Percentiles rank a stretch among this genome's conserved stretches.
phyloP scores from a whole-genome alignment of 1,140 invertebrate genomes.

The Caenorhabditis inopinata region DNA sequence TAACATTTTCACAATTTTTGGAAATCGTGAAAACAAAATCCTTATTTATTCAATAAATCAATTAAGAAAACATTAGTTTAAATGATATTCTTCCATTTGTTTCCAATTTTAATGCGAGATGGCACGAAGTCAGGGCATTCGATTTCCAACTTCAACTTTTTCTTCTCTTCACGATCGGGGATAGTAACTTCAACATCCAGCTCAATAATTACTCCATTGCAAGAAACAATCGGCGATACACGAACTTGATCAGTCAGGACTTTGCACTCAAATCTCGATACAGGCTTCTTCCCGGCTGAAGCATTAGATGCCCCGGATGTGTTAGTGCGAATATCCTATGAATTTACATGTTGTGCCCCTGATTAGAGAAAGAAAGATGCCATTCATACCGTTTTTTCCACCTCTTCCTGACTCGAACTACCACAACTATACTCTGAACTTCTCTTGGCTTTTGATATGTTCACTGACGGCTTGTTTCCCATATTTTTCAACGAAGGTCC shows the following conservation, averaged over 20 bases:
- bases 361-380: neutral
- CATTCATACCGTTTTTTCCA: neutral
- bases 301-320: neutral
- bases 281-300: neutral
- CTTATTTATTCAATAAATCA: too few species aligned
- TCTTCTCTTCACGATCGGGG: neutral
- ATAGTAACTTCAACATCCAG: slow-evolving; percentile 1
- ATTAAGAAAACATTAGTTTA: too few species aligned
- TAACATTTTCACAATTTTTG: too few species aligned
- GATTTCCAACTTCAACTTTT: neutral
- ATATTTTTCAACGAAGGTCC: neutral
- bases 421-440: neutral
- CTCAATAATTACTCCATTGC: neutral
- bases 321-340: neutral
- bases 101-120: neutral
- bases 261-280: neutral
- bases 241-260: slow-evolving; percentile 9
- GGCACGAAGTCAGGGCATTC: neutral
- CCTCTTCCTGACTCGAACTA: neutral
- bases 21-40: too few species aligned
- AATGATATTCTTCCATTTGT: slow-evolving; percentile 6
- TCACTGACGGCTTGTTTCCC: too few species aligned
- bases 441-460: neutral
- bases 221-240: neutral
- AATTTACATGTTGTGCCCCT: too few species aligned